Base-by-base conservation (phyloP, 2,797 vertebrate genomes). In the Arremon brunneinucha region DNA sequence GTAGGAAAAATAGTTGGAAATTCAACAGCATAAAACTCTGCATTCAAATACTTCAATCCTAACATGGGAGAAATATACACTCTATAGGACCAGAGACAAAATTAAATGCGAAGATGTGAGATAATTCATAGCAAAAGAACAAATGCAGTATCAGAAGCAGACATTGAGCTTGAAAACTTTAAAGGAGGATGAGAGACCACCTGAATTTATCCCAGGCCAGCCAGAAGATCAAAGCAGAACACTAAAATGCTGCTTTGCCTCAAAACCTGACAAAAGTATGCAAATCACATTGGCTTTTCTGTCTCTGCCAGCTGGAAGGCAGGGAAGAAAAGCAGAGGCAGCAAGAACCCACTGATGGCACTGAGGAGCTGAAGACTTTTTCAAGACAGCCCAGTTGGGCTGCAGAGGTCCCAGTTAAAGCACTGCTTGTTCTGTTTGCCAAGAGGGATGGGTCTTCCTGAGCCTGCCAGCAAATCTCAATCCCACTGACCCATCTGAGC, bases 61-160 rank as follows among this genome's bases (percentile, higher is more conserved):
- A 77, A 83, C 57, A 55, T 5, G 7, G 90, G 20, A 94, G 46
- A 71, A 81, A 76, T 30, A 64, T 2, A 88, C n/a, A 44, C 23
- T 81, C 53, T 35, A 5, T 18, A 77, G 49, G 44, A 85, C 56
- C 44, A 80, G 71, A 92, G 87, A 92, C 62, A 85, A 92, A 92
- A 94, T 65, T 55, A 85, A 92, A 89, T 32, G 53, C 21, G 56
- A 94, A 91, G 68, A 89, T 30, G 20, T 6, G 47, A 90, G 89
- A 82, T 87, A 92, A 94, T 67, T 87, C 79, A 85, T 2, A 89
- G 75, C 22, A 34, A 55, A 90, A 74, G 89, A 89, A 92, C 44
- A 90, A 94, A 93, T 32, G 37, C 41, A 71, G 71, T 75, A 80
- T 69, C 84, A 93, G 72, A 56, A 85, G 57, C 87, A 87, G 89